These are phyloP conservation scores for Eulemur coronatus DNA, from an alignment of 2,797 vertebrate genomes.

Conservation along the genomic window DNA sequence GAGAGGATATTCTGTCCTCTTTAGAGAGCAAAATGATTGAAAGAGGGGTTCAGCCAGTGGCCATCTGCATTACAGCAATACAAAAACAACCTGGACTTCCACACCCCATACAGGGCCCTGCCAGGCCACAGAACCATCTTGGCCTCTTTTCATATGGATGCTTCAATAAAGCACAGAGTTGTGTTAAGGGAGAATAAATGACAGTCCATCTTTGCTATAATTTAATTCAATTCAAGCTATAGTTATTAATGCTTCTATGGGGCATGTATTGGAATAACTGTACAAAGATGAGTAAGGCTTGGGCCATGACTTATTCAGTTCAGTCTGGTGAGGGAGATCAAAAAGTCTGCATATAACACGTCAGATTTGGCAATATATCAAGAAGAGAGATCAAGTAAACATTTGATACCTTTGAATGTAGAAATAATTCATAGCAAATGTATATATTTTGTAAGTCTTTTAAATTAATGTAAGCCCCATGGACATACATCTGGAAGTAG, in stretches of 20 bases:
- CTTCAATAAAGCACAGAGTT: neutral
- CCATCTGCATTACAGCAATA: conserved; percentile 3
- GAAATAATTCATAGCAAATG: neutral
- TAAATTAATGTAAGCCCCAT: neutral
- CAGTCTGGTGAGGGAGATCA: neutral
- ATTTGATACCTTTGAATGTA: neutral
- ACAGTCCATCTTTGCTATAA: neutral
- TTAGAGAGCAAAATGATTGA: conserved; percentile 19
- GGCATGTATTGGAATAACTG: neutral
- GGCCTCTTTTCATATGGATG: neutral
- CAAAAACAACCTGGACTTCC: conserved; percentile 2
- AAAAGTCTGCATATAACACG: neutral
- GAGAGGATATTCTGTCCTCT: conserved; percentile 43
- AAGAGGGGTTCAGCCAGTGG: conserved; percentile 51
- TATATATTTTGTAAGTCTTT: neutral
- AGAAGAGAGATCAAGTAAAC: neutral
- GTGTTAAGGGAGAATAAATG: neutral
- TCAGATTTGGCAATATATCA: neutral
- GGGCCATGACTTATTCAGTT: neutral
- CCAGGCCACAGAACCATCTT: conserved; percentile 47
- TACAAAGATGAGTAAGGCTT: neutral
- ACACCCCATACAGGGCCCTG: neutral
- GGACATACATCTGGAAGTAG: neutral
- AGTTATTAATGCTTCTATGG: neutral
- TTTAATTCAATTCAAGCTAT: neutral